Base-by-base conservation (phyloP, 2,113 vertebrate species). In the Ranitomeya imitator region DNA sequence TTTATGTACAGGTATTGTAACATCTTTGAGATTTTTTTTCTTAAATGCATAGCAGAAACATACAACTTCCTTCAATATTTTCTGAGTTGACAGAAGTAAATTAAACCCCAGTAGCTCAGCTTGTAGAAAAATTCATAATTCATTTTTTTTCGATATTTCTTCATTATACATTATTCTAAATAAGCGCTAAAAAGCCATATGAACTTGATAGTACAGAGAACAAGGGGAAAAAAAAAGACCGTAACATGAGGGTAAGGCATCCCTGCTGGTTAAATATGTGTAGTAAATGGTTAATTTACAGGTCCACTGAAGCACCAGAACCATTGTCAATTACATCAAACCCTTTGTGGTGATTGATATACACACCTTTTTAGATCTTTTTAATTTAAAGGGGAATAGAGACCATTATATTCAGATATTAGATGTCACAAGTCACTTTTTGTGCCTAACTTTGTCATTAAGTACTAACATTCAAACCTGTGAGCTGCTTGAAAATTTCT, bases 181-280 rank as follows among this genome's bases (percentile, higher is more conserved):
- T 94, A 94, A 90, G 91, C 93, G 94, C 92, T 91, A 94, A 90
- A 93, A 96, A 95, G 95, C 96, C 95, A 92, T 94, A 93, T 95
- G 96, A 93, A 93, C 92, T 95, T 92, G 89, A 89, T 86, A 94
- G 93, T 89, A 94, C 90, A 92, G 90, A 92, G 93, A 94, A 90
- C 90, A 91, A 94, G 18, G 88, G 16, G n/a, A 67, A n/a, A 73
- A 92, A 92, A 94, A 91, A 91, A 93, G 91, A 92, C 91, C 92
- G 93, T 93, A 93, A 93, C 91, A 93, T 90, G 95, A 95, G 94
- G 97, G 96, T 98, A 98, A 99, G 97, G 98, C 97, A 97, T 97
- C 96, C 97, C 97, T 98, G 97, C 96, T 97, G 96, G 97, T 97
- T 95, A 97, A 97, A 95, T 94, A 95, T 94, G 94, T 97, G 95